Evolutionary conservation across 1,140 invertebrate species (phyloP).

Genomic region (Nautilus pompilius): DNA sequence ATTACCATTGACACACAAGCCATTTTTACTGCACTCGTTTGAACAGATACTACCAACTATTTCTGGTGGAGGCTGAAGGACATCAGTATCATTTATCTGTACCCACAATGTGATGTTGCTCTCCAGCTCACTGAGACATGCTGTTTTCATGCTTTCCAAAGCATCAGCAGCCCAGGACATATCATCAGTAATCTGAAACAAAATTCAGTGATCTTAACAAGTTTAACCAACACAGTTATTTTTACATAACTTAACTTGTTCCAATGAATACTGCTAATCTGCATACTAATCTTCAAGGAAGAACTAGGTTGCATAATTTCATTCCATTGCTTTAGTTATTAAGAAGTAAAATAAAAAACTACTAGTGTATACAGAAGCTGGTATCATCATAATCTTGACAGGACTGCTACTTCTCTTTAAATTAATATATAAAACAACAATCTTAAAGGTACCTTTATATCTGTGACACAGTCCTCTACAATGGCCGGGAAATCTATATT

Average conservation of each 20-base stretch:
- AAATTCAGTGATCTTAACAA: neutral
- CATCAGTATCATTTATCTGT: neutral
- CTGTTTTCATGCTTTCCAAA: conserved; percentile 17
- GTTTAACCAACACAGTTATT: neutral
- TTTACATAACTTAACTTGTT: neutral
- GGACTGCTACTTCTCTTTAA: neutral
- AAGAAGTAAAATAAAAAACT: too few relatives aligned
- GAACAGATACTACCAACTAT: conserved; percentile 16
- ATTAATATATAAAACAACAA: neutral
- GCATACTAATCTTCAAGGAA: neutral
- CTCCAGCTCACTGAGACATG: conserved; percentile 14
- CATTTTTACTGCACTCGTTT: conserved; percentile 22
- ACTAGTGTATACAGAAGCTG: too few relatives aligned
- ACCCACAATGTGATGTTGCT: conserved; percentile 17
- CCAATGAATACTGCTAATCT: too few relatives aligned
- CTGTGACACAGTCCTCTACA: conserved; percentile 22
- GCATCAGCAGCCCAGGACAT: conserved; percentile 19
- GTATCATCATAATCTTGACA: neutral
- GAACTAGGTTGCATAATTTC: neutral
- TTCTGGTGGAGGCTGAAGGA: conserved; percentile 1
- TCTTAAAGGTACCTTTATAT: conserved; percentile 29
- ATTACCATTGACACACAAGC: conserved; percentile 16
- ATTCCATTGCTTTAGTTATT: neutral
- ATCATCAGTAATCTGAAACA: conserved; percentile 25
- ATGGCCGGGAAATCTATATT: conserved; percentile 11